Evolutionary conservation across 2,888 invertebrate genomes (phyloP).

Genomic region (Athalia rosae): DNA sequence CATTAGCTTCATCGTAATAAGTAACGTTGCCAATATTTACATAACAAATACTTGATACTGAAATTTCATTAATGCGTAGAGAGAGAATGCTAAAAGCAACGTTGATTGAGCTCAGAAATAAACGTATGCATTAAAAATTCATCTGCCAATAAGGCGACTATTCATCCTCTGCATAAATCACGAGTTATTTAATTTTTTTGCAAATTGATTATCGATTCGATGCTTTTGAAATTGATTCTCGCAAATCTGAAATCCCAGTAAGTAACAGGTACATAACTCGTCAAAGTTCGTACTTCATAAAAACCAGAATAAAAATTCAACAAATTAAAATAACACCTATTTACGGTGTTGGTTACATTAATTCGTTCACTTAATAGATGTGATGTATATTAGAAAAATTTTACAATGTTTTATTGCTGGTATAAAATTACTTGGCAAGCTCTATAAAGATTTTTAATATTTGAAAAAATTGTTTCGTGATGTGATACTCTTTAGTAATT

Average conservation of each 20-base stretch:
- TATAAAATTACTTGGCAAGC: conserved; percentile 1
- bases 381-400: conserved; percentile 24
- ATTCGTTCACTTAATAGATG: not conserved
- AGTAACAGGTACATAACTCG: conserved; percentile 38
- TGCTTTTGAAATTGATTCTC: not conserved
- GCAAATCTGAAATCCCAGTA: not conserved
- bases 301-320: conserved; percentile 1
- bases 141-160: too few species aligned
- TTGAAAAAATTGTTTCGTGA: not conserved
- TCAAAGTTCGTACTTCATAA: not conserved
- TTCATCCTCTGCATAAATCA: too few species aligned
- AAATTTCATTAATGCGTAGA: not conserved
- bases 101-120: too few species aligned
- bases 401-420: not conserved
- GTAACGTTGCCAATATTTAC: conserved; percentile 26
- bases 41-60: conserved; percentile 25
- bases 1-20: conserved; percentile 9
- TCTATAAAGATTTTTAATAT: conserved; percentile 16
- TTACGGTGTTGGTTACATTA: conserved; percentile 8
- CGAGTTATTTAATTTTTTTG: too few species aligned
- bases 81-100: too few species aligned
- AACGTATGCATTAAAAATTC: too few species aligned
- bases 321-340: conserved; percentile 12
- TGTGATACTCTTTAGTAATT: not conserved
- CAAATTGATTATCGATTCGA: too few species aligned